Conservation (phyloP, 1,140 invertebrate genomes). For the Psix sp. region DNA sequence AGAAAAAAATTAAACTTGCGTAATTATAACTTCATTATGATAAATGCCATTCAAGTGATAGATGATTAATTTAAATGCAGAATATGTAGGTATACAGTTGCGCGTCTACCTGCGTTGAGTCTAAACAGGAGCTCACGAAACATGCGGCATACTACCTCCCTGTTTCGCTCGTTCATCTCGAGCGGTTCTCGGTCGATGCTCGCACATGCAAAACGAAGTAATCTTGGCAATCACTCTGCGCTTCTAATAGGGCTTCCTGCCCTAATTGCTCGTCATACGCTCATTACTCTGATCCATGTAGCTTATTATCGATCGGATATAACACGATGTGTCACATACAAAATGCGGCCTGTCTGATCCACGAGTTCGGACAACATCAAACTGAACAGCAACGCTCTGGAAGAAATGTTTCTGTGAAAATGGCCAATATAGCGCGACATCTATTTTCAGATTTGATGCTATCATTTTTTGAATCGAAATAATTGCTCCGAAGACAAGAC, state of each 20-base stretch:
- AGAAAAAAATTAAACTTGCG: too few relatives aligned
- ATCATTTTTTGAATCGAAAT: conserved; percentile 27
- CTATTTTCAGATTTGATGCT: conserved; percentile 35
- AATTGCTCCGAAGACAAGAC: too few relatives aligned
- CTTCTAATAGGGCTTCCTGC: conserved; percentile 61
- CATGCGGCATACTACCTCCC: conserved; percentile 25
- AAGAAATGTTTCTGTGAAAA: conserved; percentile 25
- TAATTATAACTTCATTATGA: too few relatives aligned
- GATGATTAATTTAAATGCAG: conserved; percentile 36
- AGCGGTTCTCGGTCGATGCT: conserved; percentile 54
- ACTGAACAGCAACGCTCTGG: conserved; percentile 21
- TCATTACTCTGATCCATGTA: conserved; percentile 57
- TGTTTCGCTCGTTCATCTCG: conserved; percentile 39
- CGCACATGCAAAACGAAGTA: conserved; percentile 57
- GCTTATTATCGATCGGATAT: conserved; percentile 60
- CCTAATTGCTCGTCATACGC: conserved; percentile 61
- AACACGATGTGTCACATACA: conserved; percentile 53
- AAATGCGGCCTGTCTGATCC: conserved; percentile 36
- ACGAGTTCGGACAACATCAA: conserved; percentile 16
- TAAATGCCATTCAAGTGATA: too few relatives aligned
- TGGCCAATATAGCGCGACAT: conserved; percentile 5
- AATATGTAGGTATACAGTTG: conserved; percentile 50
- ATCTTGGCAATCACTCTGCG: conserved; percentile 59
- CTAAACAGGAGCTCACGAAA: conserved; percentile 54
- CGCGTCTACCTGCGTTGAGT: too few relatives aligned